Evolutionary conservation across 2,888 invertebrate genomes (phyloP).

Genomic region (Sinodicranocentrus sp.): DNA sequence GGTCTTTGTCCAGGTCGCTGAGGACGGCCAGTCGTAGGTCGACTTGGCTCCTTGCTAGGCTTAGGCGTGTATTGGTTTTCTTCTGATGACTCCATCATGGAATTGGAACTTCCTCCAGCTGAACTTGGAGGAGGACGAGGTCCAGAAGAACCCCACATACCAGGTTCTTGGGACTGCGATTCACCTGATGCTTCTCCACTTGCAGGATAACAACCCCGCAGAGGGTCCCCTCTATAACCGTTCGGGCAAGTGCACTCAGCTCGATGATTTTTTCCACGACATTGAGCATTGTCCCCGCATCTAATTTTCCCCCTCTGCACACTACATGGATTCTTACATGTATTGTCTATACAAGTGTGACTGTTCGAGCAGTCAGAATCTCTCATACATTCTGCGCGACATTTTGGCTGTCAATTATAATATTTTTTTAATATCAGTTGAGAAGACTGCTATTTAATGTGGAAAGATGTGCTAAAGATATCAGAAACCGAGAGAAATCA

Average conservation of each 20-base stretch:
- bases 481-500: too few species aligned
- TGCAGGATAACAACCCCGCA: constrained; percentile 31
- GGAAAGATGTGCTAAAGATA: too few species aligned
- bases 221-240: constrained; percentile 54
- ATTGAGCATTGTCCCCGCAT: constrained; percentile 54
- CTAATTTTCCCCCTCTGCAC: constrained; percentile 23
- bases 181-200: constrained; percentile 26
- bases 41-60: constrained; percentile 1
- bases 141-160: constrained; percentile 31
- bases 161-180: constrained; percentile 32
- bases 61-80: not conserved
- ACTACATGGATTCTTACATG: constrained; percentile 60
- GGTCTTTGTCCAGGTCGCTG: constrained; percentile 13
- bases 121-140: constrained; percentile 22
- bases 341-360: constrained; percentile 56
- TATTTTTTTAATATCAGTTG: too few species aligned
- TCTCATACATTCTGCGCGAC: constrained; percentile 61
- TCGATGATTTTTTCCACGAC: constrained; percentile 51
- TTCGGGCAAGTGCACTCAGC: constrained; percentile 61
- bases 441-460: too few species aligned
- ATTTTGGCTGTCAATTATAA: constrained; percentile 49
- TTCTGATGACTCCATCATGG: constrained; percentile 33
- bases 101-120: constrained; percentile 20
- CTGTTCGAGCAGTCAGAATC: constrained; percentile 52
- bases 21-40: not conserved